Evolutionary conservation across 2,113 vertebrate genomes (phyloP).

Genomic region (Elephantulus edwardii): DNA sequence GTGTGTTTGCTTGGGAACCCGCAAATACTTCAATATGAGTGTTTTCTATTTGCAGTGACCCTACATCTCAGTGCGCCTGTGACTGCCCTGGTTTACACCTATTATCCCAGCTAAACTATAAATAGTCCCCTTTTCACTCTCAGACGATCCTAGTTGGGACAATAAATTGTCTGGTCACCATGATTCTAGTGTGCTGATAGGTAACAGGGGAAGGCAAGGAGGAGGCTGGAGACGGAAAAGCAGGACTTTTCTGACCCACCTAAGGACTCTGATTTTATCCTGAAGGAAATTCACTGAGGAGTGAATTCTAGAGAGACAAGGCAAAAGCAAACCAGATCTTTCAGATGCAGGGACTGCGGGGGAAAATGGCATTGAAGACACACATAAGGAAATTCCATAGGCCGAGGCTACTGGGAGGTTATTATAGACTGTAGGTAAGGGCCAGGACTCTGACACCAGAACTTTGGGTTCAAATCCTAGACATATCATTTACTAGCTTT

Average conservation of each 20-base stretch:
- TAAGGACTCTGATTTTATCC: neutral
- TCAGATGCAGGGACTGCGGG: neutral
- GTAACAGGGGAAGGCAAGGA: neutral
- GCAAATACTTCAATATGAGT: neutral
- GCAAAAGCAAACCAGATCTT: neutral
- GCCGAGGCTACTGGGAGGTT: neutral
- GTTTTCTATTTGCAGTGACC: neutral
- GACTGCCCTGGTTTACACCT: slow-evolving; percentile 15
- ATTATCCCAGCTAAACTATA: slow-evolving; percentile 31
- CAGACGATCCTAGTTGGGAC: neutral
- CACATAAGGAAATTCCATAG: neutral
- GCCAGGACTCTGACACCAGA: neutral
- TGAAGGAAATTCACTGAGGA: neutral
- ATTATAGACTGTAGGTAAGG: rapidly evolving
- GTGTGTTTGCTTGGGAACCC: neutral
- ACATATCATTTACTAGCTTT: neutral
- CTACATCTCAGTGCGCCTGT: neutral
- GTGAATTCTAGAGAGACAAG: neutral
- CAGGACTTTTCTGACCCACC: neutral
- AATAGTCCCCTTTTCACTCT: slow-evolving; percentile 5
- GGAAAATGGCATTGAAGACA: neutral
- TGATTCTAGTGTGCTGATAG: neutral
- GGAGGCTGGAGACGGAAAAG: neutral
- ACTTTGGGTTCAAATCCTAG: neutral
- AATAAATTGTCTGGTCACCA: neutral